Percentiles rank a stretch among this genome's conserved stretches.
Evolutionary conservation across 1,140 invertebrate species (phyloP).

Genomic region (Centruroides sculpturatus): DNA sequence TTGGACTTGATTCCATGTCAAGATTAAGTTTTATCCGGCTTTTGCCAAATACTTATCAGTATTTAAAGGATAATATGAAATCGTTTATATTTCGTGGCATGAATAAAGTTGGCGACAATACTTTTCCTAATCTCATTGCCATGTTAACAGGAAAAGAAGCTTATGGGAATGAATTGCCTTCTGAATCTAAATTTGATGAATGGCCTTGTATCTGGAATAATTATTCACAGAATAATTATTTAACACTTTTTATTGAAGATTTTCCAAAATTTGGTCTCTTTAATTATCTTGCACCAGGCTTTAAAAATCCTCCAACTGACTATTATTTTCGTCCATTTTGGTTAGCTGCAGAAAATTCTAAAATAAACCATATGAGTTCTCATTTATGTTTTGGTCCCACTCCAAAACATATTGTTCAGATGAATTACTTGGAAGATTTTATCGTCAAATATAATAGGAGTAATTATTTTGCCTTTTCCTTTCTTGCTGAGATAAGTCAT

Average conservation of each 20-base stretch:
- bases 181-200: conserved; percentile 23
- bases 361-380: conserved; percentile 6
- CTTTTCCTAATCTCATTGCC: conserved; percentile 31
- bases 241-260: conserved; percentile 36
- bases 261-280: conserved; percentile 33
- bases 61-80: conserved; percentile 49
- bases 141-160: conserved; percentile 24
- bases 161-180: background rate
- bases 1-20: conserved; percentile 24
- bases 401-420: conserved; percentile 2
- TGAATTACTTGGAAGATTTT: conserved; percentile 15
- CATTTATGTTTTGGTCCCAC: conserved; percentile 19
- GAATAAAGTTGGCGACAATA: conserved; percentile 33
- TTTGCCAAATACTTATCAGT: conserved; percentile 39
- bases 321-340: conserved; percentile 32
- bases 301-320: conserved; percentile 30
- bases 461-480: conserved; percentile 25
- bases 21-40: conserved; percentile 21
- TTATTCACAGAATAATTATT: conserved; percentile 30
- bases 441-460: conserved; percentile 13
- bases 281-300: conserved; percentile 33
- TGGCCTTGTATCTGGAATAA: conserved; percentile 36
- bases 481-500: conserved; percentile 11
- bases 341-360: conserved; percentile 7
- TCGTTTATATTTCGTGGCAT: conserved; percentile 44